Base-by-base conservation (phyloP, 2,888 invertebrate genomes). In the Parthenolecanium corni region DNA sequence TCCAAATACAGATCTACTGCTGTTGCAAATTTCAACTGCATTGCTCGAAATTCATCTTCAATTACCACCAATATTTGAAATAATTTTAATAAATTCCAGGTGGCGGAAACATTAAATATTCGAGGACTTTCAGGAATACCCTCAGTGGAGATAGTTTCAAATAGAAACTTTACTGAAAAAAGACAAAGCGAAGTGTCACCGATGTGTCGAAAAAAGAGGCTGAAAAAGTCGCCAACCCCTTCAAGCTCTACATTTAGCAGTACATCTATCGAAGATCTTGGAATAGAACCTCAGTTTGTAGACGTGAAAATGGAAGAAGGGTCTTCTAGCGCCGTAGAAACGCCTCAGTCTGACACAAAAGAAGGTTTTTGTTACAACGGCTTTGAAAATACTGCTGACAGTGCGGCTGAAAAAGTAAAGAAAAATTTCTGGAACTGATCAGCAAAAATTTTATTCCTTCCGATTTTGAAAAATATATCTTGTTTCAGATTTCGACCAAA, bases 71-170 rank as follows among this genome's bases (percentile, higher is more conserved):
- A n/a, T n/a, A n/a, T n/a, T n/a, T n/a, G n/a, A n/a, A n/a, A n/a
- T n/a, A n/a, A n/a, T n/a, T n/a, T n/a, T n/a, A n/a, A n/a, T n/a
- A n/a, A n/a, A 31, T 31, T 4, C 9, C 9, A 90, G 79, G 89
- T 89, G 24, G 90, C 90, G 1, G 88, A 89, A 73, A 83, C 86
- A 73, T 78, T 91, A 56, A 89, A 90, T 76, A 88, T 91, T 64
- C 90, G 90, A 75, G 90, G 90, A 18, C 77, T 91, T 49, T 89
- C 89, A 14, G 90, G 91, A 73, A 89, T 89, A 81, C 9, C 31
- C 4, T 88, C 87, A 2, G 61, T 64, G 38, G 58, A 83, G 61
- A 83, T 86, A 68, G 80, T 85, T 46, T 84, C 84, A 67, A 83
- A 80, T 68, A 80, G 80, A 64, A 76, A 77, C 51, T 74, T 76